Conservation (phyloP, 2,797 vertebrate species). For the Sebastes hubbsi region DNA sequence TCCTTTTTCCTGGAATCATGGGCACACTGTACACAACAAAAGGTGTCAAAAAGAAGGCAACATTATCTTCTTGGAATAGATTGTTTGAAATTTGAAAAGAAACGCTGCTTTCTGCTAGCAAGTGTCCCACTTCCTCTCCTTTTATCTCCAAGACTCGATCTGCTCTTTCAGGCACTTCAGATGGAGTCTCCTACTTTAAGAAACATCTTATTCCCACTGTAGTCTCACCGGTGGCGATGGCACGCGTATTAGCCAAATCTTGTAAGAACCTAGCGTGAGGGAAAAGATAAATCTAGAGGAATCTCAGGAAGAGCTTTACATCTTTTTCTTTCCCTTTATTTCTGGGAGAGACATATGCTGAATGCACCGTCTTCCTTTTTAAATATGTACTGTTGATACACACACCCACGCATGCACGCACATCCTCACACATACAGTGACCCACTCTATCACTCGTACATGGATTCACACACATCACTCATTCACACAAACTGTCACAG, state of each 20-base stretch:
- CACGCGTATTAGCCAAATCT: background rate
- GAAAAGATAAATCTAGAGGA: background rate
- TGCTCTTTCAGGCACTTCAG: constrained; percentile 15
- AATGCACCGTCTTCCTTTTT: constrained; percentile 9
- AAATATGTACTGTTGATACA: constrained; percentile 31
- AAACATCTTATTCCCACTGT: constrained; percentile 4
- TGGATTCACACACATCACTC: background rate
- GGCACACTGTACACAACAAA: background rate
- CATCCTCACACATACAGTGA: constrained; percentile 16
- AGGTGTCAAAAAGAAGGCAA: background rate
- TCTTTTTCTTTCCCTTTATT: background rate
- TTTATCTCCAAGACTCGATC: background rate
- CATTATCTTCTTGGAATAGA: background rate
- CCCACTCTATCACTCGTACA: background rate
- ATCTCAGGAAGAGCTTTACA: background rate
- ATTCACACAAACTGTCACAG: background rate
- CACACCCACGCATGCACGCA: constrained; percentile 4
- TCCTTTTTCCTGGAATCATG: background rate
- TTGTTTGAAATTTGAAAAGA: background rate
- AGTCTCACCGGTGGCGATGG: background rate
- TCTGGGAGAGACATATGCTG: background rate
- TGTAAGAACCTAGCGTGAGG: background rate
- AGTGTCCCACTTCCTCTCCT: constrained; percentile 2
- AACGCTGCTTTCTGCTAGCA: background rate
- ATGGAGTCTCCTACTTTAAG: constrained; percentile 17